phyloP scores from a whole-genome alignment of 2,888 invertebrate genomes.

The Lutraria lutraria region DNA sequence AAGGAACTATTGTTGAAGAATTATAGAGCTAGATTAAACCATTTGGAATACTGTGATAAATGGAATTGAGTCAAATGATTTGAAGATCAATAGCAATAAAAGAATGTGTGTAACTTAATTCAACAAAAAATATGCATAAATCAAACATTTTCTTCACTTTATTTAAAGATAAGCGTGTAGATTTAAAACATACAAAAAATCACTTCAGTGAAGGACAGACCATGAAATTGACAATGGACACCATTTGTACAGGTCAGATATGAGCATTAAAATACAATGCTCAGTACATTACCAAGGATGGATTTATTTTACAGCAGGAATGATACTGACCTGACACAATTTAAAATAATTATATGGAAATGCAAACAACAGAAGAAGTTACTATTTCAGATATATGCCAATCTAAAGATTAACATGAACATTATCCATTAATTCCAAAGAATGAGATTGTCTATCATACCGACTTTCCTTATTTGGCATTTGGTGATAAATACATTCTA shows the following conservation, averaged over 20 bases:
- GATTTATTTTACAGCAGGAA: no score
- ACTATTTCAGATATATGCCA: no score
- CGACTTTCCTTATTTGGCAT: not conserved
- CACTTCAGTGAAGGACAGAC: no score
- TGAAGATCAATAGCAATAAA: not conserved
- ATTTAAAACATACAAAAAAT: not conserved
- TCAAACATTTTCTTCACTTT: not conserved
- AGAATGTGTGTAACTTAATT: not conserved
- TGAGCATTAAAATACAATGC: no score
- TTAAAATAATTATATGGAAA: no score
- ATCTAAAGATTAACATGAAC: not conserved
- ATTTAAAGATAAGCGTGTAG: not conserved
- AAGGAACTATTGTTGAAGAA: not conserved
- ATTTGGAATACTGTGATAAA: not conserved
- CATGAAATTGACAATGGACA: no score
- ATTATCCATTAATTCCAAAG: not conserved
- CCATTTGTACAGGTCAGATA: no score
- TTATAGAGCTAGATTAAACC: not conserved
- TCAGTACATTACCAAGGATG: no score
- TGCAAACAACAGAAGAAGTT: no score
- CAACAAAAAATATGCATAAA: not conserved
- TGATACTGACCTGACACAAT: no score
- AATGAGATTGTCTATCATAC: not conserved
- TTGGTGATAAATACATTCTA: not conserved
- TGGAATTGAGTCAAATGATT: not conserved